Conservation (phyloP, 2,888 invertebrate species). For the Eurois occulta region DNA sequence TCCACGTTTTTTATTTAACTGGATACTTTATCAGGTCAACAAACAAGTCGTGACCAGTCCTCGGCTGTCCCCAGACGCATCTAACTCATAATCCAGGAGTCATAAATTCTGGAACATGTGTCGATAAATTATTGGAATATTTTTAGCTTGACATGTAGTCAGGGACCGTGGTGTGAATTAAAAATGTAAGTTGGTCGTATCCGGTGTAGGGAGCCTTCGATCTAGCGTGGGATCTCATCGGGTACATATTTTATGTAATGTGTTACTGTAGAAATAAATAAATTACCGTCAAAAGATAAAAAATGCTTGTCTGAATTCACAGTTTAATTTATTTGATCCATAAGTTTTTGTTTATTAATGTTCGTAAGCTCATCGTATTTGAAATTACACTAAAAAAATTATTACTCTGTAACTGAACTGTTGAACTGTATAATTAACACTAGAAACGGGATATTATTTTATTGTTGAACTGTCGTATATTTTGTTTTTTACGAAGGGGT, state of each 20-base stretch:
- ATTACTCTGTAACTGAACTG: not conserved
- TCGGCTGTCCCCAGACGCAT: slow-evolving; percentile 49
- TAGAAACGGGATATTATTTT: too few species aligned
- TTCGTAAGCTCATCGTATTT: not conserved
- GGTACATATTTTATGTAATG: slow-evolving; percentile 1
- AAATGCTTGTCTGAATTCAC: not conserved
- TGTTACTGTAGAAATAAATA: slow-evolving; percentile 7
- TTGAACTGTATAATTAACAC: too few species aligned
- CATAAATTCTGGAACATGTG: slow-evolving; percentile 55
- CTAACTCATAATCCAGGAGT: slow-evolving; percentile 49
- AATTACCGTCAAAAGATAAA: not conserved
- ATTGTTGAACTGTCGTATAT: not conserved
- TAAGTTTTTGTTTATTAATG: not conserved
- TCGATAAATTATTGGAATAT: slow-evolving; percentile 53
- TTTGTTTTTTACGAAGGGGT: not conserved
- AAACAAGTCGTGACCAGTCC: slow-evolving; percentile 34
- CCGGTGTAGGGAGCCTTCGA: not conserved
- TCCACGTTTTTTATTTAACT: slow-evolving; percentile 44
- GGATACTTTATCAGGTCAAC: slow-evolving; percentile 3
- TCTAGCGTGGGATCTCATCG: not conserved
- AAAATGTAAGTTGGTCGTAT: slow-evolving; percentile 20
- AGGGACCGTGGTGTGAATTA: slow-evolving; percentile 31
- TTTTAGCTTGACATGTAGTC: slow-evolving; percentile 37
- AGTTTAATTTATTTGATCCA: not conserved
- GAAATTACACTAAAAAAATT: not conserved